These are phyloP conservation scores for Meloidogyne floridensis DNA, from an alignment of 1,140 invertebrate species.

Conservation along the genomic window DNA sequence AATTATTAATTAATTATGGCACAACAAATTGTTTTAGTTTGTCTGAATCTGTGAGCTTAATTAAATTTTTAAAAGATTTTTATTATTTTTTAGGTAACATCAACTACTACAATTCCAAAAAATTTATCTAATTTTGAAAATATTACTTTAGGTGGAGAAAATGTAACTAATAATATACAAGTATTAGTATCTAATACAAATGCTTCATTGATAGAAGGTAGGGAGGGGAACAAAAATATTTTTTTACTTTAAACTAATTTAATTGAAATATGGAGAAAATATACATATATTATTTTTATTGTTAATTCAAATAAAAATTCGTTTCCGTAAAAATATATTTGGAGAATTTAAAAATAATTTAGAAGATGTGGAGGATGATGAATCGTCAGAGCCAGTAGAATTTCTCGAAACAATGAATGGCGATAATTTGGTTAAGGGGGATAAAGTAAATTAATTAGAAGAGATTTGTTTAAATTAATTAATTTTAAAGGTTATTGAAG, in stretches of 20 bases:
- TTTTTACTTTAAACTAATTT: too few species aligned
- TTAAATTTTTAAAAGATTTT: not conserved
- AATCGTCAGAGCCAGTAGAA: slow-evolving; percentile 2
- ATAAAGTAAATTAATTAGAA: not conserved
- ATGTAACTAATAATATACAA: not conserved
- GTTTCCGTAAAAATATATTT: too few species aligned
- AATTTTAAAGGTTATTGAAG: slow-evolving; percentile 17
- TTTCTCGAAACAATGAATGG: slow-evolving; percentile 5
- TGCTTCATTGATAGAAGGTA: not conserved
- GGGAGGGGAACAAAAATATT: too few species aligned
- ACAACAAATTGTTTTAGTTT: not conserved
- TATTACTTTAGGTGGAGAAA: not conserved
- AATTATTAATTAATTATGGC: not conserved
- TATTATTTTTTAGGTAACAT: slow-evolving; percentile 6
- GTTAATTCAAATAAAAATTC: too few species aligned
- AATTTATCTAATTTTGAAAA: not conserved
- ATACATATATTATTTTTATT: too few species aligned
- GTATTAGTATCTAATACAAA: too few species aligned
- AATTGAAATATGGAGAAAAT: too few species aligned
- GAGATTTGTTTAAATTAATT: not conserved
- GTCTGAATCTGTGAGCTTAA: not conserved
- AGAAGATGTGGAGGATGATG: not conserved
- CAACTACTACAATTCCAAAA: not conserved
- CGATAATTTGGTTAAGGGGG: not conserved
- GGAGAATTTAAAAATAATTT: not conserved